Evolutionary conservation across 2,797 vertebrate species (phyloP).

Genomic region (Nothura maculosa): DNA sequence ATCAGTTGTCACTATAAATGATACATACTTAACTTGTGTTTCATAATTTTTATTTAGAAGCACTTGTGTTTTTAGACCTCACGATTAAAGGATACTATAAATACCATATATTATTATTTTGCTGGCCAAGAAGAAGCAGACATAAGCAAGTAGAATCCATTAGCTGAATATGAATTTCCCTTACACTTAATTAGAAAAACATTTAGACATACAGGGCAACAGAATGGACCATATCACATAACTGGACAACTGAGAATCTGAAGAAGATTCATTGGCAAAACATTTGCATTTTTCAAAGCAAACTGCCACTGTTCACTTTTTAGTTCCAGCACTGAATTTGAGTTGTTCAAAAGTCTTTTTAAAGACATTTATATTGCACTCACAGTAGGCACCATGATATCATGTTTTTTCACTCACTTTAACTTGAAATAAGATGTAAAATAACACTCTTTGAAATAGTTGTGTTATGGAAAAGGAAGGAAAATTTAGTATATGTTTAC

Average conservation of each 20-base stretch:
- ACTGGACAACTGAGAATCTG: neutral
- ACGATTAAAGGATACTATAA: neutral
- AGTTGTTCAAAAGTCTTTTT: neutral
- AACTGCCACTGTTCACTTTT: neutral
- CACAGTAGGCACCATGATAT: neutral
- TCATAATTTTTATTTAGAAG: neutral
- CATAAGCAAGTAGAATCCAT: neutral
- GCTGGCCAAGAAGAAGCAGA: neutral
- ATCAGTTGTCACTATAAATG: neutral
- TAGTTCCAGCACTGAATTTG: neutral
- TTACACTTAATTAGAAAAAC: slow-evolving; percentile 2
- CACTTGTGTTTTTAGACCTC: neutral
- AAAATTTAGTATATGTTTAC: neutral
- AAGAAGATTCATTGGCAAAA: neutral
- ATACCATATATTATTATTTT: neutral
- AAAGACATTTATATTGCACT: neutral
- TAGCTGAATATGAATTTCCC: neutral
- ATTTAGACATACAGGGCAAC: slow-evolving; percentile 9
- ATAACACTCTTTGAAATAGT: neutral
- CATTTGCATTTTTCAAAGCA: neutral
- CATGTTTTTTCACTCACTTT: neutral
- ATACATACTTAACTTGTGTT: neutral
- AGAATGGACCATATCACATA: neutral
- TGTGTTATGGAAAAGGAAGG: neutral
- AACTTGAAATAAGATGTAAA: slow-evolving; percentile 10